Percentiles rank a stretch among this genome's conserved stretches.
Conservation (phyloP, 2,113 vertebrate genomes). For the Megaptera novaeangliae region DNA sequence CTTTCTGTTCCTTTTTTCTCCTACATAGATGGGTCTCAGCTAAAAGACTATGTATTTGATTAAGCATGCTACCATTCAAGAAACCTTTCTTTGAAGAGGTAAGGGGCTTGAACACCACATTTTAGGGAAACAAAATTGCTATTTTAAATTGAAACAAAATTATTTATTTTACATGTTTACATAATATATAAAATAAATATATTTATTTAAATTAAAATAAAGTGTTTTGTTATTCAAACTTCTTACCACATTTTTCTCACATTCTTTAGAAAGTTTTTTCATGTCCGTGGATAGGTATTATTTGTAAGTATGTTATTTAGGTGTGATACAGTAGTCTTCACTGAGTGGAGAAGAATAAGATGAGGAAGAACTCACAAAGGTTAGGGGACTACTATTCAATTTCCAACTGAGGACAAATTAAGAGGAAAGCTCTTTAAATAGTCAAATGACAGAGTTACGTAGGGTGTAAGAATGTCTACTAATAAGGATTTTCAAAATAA, state of each 20-base stretch:
- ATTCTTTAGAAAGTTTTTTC: not conserved
- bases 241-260: not conserved
- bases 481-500: constrained; percentile 2
- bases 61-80: not conserved
- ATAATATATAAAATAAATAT: not conserved
- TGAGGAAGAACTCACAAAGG: not conserved
- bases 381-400: not conserved
- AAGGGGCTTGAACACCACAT: not conserved
- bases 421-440: not conserved
- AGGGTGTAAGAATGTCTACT: not conserved
- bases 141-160: not conserved
- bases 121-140: not conserved
- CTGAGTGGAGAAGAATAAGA: not conserved
- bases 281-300: not conserved
- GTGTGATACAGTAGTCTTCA: not conserved
- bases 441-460: not conserved
- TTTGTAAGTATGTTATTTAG: not conserved
- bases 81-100: not conserved
- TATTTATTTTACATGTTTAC: not conserved
- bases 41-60: not conserved
- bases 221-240: not conserved
- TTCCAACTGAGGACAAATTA: not conserved
- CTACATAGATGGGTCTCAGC: not conserved
- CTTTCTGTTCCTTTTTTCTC: not conserved
- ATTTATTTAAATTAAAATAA: not conserved